Percentiles rank a stretch among this genome's conserved stretches.
Evolutionary conservation across 2,797 vertebrate species (phyloP).

Genomic region (Scolopax bukidnonensis): DNA sequence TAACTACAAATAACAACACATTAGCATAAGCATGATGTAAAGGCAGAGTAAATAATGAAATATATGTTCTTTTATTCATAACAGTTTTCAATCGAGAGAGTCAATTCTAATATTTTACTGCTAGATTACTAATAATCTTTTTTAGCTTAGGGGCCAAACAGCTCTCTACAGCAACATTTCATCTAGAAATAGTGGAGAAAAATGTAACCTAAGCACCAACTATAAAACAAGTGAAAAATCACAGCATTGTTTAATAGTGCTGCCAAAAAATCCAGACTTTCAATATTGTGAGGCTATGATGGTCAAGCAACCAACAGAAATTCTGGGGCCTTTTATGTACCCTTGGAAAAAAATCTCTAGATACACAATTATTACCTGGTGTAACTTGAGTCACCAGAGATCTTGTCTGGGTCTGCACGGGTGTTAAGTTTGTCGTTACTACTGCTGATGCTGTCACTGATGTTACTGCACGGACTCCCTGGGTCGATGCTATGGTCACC

Average conservation of each 20-base stretch:
- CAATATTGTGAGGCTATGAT: accelerated
- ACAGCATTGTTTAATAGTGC: neutral
- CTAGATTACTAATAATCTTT: neutral
- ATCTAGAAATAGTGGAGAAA: neutral
- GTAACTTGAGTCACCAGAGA: constrained; percentile 87
- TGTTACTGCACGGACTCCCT: constrained; percentile 85
- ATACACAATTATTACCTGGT: constrained; percentile 72
- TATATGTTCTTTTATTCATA: neutral
- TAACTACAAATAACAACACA: neutral
- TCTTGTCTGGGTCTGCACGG: constrained; percentile 85
- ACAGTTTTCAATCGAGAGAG: neutral
- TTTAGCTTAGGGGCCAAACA: neutral
- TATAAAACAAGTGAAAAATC: neutral
- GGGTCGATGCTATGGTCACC: constrained; percentile 86
- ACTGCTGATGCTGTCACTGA: constrained; percentile 87
- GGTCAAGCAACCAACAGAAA: neutral
- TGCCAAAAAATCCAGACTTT: neutral
- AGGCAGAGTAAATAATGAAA: constrained; percentile 13
- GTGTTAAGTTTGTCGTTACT: constrained; percentile 87
- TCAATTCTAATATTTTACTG: neutral
- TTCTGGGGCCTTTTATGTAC: neutral
- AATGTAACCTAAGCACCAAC: neutral
- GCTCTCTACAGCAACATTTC: neutral
- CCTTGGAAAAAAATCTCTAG: neutral
- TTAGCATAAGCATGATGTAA: neutral